Conservation (phyloP, 2,888 invertebrate species). For the Labia minor region DNA sequence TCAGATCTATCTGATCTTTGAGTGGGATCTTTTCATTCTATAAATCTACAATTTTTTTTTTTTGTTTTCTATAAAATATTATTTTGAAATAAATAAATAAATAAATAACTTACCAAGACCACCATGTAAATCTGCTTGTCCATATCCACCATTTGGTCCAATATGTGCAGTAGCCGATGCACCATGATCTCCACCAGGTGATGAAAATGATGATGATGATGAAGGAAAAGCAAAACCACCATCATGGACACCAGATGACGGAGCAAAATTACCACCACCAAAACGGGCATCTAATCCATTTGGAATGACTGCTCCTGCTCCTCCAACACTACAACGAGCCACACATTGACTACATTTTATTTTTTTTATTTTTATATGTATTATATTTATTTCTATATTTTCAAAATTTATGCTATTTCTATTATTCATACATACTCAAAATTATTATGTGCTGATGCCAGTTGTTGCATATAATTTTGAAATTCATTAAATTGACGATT, state of each 20-base stretch:
- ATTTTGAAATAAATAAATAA: too few species aligned
- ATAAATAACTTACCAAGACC: background rate
- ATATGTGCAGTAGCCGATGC: background rate
- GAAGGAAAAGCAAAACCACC: background rate
- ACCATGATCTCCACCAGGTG: background rate
- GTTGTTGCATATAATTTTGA: background rate
- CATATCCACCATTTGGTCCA: background rate
- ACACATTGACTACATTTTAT: background rate
- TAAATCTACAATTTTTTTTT: too few species aligned
- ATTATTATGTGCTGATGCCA: background rate
- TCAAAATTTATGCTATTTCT: background rate
- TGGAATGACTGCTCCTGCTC: background rate
- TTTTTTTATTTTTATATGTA: too few species aligned
- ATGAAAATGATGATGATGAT: background rate
- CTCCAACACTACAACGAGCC: background rate
- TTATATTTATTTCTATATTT: too few species aligned
- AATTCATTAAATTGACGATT: background rate
- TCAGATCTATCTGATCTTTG: too few species aligned
- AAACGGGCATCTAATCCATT: constrained; percentile 1
- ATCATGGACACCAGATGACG: background rate
- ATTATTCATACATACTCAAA: background rate
- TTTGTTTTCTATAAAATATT: too few species aligned
- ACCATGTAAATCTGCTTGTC: background rate
- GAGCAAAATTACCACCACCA: background rate
- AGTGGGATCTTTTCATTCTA: too few species aligned